A percentile compares a stretch with the other conserved stretches of the same genome.
phyloP scores from a whole-genome alignment of 2,113 vertebrate species.

The Neotragus pygmaeus region DNA sequence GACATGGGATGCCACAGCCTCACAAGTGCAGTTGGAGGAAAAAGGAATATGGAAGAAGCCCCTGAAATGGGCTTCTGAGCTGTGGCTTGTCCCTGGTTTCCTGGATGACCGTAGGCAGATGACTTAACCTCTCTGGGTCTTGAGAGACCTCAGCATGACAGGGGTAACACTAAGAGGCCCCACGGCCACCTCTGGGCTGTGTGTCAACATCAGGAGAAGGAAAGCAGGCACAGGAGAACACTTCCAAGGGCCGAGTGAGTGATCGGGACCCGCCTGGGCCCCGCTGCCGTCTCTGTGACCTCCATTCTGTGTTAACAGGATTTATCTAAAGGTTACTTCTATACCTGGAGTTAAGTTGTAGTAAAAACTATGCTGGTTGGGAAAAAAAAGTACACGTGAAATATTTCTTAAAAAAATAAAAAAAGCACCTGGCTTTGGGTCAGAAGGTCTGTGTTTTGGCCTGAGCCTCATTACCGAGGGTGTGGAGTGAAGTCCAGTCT shows the following conservation, averaged over 20 bases:
- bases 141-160: not conserved
- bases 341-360: not conserved
- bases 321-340: not conserved
- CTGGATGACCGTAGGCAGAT: not conserved
- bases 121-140: not conserved
- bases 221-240: not conserved
- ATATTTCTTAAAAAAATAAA: not conserved
- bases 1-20: not conserved
- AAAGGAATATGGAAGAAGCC: not conserved
- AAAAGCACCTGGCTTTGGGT: not conserved
- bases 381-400: not conserved
- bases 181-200: not conserved
- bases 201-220: not conserved
- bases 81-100: not conserved
- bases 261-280: accelerated
- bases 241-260: not conserved
- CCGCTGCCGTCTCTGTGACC: not conserved
- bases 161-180: not conserved
- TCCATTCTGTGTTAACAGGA: not conserved
- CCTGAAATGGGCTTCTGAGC: not conserved
- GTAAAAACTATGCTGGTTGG: not conserved
- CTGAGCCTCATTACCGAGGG: not conserved
- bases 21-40: not conserved
- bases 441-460: not conserved
- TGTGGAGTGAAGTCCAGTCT: not conserved